Evolutionary conservation across 1,140 invertebrate genomes (phyloP), one percentile per base, ranked within the genome.

Genomic region (Drosophila sucinea): DNA sequence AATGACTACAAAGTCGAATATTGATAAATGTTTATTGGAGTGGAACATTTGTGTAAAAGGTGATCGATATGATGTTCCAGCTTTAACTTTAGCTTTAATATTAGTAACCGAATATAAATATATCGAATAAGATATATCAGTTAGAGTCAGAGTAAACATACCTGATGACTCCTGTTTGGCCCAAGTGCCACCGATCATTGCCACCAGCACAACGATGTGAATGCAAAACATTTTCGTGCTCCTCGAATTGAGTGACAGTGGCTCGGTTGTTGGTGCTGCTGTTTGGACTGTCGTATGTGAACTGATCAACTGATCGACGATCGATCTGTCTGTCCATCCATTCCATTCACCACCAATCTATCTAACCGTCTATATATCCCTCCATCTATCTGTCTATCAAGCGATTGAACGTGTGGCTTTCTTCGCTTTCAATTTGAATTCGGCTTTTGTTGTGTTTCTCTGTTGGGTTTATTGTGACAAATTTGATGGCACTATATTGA

Each of bases 141-240:
- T 17, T 17, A 35, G 4, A 29, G 7, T n/a, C 11, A 10, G 3
- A 38, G 1, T 32, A 64, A 8, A 1, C 73, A 65, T 6, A 77
- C 73, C 40, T 30, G 51, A 4, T 11, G 11, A 66, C 0, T 77
- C 74, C 56, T 77, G 67, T 1, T 70, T 77, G 11, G 60, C 73
- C 1, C 27, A 11, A 1, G 17, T 60, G 17, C 11, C 1, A 1
- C 27, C 30, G 44, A 51, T 51, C 2, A 68, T 41, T 38, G 38
- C 32, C 44, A 35, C 3, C 0, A 70, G 8, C 11, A 69, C 2
- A 7, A 58, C 10, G 10, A 73, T 38, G 67, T 74, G 74, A 65
- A 77, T 70, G 60, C 33, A 38, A 32, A 77, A 65, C 73, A 77
- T 77, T 25, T 57, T 41, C 10, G 10, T 30, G 23, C 0, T 40